These are phyloP conservation scores for Planococcus citri DNA, from an alignment of 1,140 invertebrate species.

Conservation along the genomic window DNA sequence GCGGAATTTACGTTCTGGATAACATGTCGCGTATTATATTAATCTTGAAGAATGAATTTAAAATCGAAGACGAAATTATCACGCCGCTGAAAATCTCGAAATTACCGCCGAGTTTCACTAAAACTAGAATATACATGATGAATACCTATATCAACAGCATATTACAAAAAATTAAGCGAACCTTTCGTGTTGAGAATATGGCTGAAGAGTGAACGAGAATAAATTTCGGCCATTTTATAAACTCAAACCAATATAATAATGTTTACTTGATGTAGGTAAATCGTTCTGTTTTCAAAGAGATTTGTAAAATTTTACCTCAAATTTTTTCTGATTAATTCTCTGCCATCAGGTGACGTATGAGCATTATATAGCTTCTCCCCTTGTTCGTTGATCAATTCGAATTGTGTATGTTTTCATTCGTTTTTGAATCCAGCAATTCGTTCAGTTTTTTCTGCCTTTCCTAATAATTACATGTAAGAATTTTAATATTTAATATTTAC, in stretches of 20 bases:
- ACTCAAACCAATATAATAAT: not conserved
- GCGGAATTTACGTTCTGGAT: not conserved
- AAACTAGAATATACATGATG: slow-evolving; percentile 14
- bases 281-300: too few species aligned
- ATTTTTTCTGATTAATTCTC: slow-evolving; percentile 82
- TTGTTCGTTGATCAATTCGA: slow-evolving; percentile 73
- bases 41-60: not conserved
- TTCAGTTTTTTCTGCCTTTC: slow-evolving; percentile 71
- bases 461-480: too few species aligned
- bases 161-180: not conserved
- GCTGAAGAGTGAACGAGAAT: too few species aligned
- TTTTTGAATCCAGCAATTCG: slow-evolving; percentile 63
- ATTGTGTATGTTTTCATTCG: slow-evolving; percentile 64
- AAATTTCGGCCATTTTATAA: not conserved
- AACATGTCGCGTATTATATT: slow-evolving; percentile 12
- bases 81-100: not conserved
- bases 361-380: slow-evolving; percentile 86
- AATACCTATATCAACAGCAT: slow-evolving; percentile 7
- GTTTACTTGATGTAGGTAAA: too few species aligned
- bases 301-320: slow-evolving; percentile 42
- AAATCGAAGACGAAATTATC: not conserved
- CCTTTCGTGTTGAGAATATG: not conserved
- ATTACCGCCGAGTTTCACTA: slow-evolving; percentile 1
- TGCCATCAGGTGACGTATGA: slow-evolving; percentile 83
- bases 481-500: too few species aligned